Evolutionary conservation across 2,113 vertebrate species (phyloP).

Genomic region (Rhabdomys dilectus): DNA sequence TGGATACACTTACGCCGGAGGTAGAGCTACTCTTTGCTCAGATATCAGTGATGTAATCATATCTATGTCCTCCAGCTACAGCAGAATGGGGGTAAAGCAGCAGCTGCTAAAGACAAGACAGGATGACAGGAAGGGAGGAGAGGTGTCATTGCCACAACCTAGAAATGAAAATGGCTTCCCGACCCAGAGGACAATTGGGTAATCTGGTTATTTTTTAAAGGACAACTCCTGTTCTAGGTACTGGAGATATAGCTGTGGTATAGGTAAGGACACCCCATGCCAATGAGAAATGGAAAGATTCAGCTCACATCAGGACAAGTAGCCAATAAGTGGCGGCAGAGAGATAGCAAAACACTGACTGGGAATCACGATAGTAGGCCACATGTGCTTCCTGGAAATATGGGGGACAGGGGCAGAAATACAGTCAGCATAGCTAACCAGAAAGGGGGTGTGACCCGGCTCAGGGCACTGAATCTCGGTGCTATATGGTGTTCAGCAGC

Average conservation of each 20-base stretch:
- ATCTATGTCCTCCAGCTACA: background rate
- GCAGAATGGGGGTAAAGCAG: background rate
- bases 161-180: background rate
- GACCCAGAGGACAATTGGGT: background rate
- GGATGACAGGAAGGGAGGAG: background rate
- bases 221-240: background rate
- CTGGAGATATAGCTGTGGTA: background rate
- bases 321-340: background rate
- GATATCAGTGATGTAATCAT: background rate
- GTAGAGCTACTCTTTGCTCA: background rate
- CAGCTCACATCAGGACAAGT: background rate
- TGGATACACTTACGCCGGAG: background rate
- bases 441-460: background rate
- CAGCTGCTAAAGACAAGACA: background rate
- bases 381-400: background rate
- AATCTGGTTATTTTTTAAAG: constrained; percentile 3
- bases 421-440: background rate
- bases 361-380: background rate
- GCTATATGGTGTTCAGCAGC: background rate
- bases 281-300: background rate
- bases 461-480: background rate
- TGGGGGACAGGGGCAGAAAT: background rate
- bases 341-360: background rate
- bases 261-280: background rate
- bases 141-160: background rate